Base-by-base conservation (phyloP, 2,113 vertebrate species). In the Tupaia tana region DNA sequence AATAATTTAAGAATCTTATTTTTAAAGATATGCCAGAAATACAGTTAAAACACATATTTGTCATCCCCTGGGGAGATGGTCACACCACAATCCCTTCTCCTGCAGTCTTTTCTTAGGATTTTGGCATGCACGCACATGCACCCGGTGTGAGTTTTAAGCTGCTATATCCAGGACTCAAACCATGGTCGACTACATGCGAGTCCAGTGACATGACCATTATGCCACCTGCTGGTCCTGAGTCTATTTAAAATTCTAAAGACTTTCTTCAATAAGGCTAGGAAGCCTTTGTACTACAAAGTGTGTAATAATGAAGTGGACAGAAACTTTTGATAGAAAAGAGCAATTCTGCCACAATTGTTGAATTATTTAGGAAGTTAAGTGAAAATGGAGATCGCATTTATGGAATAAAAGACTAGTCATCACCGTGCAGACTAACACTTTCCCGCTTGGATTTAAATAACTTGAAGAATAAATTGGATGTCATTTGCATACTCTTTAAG, bases 401-500 rank as follows among this genome's bases (percentile, higher is more conserved):
- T 10, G 63, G 22, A 70, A 66, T 77, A 63, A 52, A 75, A 77
- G 10, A 52, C 34, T 20, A 20, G 27, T 52, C 43, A 34, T 74
- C n/a, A 24, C 4, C 63, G 34, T 70, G 54, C 59, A 79, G 20
- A 22, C 3, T 27, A 89, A 52, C 27, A 58, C 27, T 85, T 82
- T 89, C 12, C 29, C 19, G 86, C 58, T 90, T 69, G 43, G 27
- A 75, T 90, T 86, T 94, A 74, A 96, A 89, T 88, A 90, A 89
- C 59, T 69, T 83, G 43, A 84, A 31, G 13, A 83, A 77, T 75
- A 91, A 91, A 89, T 59, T 73, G 58, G n/a, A 58, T 86, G 29
- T 74, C 20, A 93, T 93, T 97, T 96, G 80, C 52, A 79, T 93
- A 52, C 67, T 77, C 25, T 91, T 86, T 80, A 83, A 80, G 43